Percentiles rank a stretch among this genome's conserved stretches.
Evolutionary conservation across 2,113 vertebrate species (phyloP).

Genomic region (Coturnix japonica): DNA sequence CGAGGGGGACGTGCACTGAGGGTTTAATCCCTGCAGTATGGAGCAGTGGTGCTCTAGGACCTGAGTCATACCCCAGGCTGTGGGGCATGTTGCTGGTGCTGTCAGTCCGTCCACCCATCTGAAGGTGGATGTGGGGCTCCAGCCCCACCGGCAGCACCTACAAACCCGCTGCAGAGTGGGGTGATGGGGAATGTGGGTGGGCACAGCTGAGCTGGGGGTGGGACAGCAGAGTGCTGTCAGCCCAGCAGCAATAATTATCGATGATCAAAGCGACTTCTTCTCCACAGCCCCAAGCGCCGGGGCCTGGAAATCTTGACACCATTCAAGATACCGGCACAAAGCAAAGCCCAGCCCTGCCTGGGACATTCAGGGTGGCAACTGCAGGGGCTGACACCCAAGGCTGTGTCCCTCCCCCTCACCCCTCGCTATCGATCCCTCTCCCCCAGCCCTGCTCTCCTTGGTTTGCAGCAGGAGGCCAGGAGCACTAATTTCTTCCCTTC

Average conservation of each 20-base stretch:
- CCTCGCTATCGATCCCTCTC: not conserved
- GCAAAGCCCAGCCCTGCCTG: not conserved
- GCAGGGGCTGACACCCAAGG: not conserved
- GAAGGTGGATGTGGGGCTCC: not conserved
- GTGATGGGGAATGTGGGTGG: not conserved
- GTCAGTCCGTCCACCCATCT: accelerated
- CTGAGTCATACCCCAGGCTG: accelerated
- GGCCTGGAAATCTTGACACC: not conserved
- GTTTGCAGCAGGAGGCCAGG: not conserved
- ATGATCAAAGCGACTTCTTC: conserved; percentile 55
- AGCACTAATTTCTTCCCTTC: not conserved
- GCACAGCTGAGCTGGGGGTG: not conserved
- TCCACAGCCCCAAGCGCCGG: not conserved
- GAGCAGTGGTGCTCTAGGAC: not conserved
- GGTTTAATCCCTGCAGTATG: accelerated
- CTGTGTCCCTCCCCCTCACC: not conserved
- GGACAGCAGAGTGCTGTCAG: conserved; percentile 19
- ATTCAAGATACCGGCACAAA: not conserved
- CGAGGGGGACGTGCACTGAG: accelerated
- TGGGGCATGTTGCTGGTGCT: not conserved
- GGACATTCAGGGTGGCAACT: not conserved
- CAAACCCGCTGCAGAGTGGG: not conserved
- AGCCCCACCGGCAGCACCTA: not conserved
- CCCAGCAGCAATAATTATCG: not conserved
- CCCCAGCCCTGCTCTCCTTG: accelerated